These are phyloP conservation scores for Sympetrum striolatum DNA, from an alignment of 2,888 invertebrate genomes.

Conservation along the genomic window DNA sequence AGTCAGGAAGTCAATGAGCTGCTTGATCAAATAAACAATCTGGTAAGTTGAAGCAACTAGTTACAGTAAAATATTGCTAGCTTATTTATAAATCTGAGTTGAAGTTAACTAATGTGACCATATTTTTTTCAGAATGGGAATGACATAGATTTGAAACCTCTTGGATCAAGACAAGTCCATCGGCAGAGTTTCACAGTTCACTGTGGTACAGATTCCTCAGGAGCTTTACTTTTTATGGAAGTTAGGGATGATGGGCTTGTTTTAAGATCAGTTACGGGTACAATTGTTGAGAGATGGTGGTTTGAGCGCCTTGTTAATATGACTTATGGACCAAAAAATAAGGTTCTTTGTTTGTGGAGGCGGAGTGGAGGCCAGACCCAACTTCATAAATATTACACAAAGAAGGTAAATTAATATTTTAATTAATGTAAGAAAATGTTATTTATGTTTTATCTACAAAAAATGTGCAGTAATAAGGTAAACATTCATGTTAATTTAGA, in stretches of 20 bases:
- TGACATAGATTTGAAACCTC: constrained; percentile 94
- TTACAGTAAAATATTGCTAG: background rate
- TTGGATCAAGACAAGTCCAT: constrained; percentile 93
- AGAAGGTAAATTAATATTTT: constrained; percentile 74
- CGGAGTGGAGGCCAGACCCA: constrained; percentile 93
- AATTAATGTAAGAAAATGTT: background rate
- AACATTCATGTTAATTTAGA: no score
- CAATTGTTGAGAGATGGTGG: constrained; percentile 97
- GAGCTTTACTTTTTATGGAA: constrained; percentile 87
- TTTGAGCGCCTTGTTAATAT: constrained; percentile 98
- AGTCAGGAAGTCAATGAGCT: constrained; percentile 97
- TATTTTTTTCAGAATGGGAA: constrained; percentile 82
- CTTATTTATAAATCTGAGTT: no score
- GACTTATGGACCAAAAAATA: constrained; percentile 99
- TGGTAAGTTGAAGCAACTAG: constrained; percentile 70
- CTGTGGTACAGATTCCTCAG: constrained; percentile 90
- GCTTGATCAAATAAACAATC: constrained; percentile 90
- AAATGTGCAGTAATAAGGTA: no score
- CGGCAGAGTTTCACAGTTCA: constrained; percentile 98
- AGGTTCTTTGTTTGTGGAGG: constrained; percentile 96
- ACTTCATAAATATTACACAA: constrained; percentile 97
- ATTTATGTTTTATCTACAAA: background rate
- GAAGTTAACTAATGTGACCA: background rate
- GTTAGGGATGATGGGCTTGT: constrained; percentile 96
- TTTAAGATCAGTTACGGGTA: constrained; percentile 80